Evolutionary conservation across 2,888 invertebrate genomes (phyloP), one percentile per base, ranked within the genome.

Genomic region (Pemphredon lugubris): DNA sequence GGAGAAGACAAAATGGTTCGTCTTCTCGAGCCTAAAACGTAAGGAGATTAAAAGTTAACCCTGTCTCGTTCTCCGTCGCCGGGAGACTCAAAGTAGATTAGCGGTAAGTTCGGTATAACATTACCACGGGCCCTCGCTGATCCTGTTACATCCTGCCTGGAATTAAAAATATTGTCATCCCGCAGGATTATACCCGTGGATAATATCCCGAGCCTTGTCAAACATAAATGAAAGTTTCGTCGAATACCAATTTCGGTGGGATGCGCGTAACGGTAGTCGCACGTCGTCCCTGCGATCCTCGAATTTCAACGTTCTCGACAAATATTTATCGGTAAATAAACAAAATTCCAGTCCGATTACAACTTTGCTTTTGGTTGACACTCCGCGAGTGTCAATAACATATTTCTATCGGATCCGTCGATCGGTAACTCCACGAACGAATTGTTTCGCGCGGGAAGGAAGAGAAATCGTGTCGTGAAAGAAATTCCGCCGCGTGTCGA

Each of bases 91-190:
- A 87, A 87, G 86, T 83, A 87, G 88, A 87, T 88, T 88, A 88
- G 82, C 77, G 66, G 73, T 71, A 69, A 75, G 74, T 75, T 64
- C 71, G 64, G 84, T 88, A 86, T 88, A 87, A 87, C 86, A 87
- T 88, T 87, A 88, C 88, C 82, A 75, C 65, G 60, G 71, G 74
- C 81, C n/a, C 79, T 73, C 72, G 71, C 79, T 87, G 81, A 88
- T 88, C 87, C 87, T 87, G 85, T 88, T 88, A 87, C 87, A 85
- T 85, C 79, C 85, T 83, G 84, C 75, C 83, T 61, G 81, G 82
- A 87, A 88, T 87, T 86, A 88, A 88, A 88, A 88, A 88, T 88
- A 87, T 89, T 88, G 85, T 87, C 87, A 84, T 87, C 84, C 84
- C 54, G 79, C 23, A 39, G 85, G 85, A 87, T 88, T 86, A 87